phyloP scores from a whole-genome alignment of 2,113 vertebrate species.

The Camarhynchus parvulus region DNA sequence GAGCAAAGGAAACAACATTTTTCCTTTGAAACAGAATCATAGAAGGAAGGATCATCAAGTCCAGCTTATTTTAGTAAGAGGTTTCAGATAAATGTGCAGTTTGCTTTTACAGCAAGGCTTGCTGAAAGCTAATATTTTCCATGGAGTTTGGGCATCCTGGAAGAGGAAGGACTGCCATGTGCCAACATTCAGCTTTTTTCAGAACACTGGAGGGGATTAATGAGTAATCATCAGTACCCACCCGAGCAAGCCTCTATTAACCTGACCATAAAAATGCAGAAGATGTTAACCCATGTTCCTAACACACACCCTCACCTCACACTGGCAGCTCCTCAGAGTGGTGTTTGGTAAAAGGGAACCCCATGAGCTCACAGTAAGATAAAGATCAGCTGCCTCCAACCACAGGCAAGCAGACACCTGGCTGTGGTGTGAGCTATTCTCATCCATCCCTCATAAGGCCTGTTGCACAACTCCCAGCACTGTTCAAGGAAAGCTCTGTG shows the following conservation, averaged over 20 bases:
- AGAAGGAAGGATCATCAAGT: neutral
- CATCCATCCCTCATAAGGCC: neutral
- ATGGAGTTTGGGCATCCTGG: neutral
- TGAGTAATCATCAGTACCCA: neutral
- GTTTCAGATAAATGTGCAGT: neutral
- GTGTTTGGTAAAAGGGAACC: neutral
- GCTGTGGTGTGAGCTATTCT: neutral
- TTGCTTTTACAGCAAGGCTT: neutral
- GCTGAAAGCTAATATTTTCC: neutral
- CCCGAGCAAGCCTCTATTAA: neutral
- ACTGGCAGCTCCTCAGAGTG: neutral
- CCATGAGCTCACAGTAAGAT: neutral
- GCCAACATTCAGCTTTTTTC: neutral
- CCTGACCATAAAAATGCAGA: neutral
- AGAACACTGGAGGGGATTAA: neutral
- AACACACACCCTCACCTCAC: neutral
- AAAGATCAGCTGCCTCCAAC: neutral
- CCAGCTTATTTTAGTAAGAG: neutral
- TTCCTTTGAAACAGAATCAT: neutral
- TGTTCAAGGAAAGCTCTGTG: neutral
- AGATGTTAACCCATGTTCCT: neutral
- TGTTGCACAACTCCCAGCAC: neutral
- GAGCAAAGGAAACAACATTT: neutral
- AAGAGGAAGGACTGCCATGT: neutral
- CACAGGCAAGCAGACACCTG: neutral